Base-by-base conservation (phyloP, 2,888 invertebrate species). In the Iselma pallidipennis region DNA sequence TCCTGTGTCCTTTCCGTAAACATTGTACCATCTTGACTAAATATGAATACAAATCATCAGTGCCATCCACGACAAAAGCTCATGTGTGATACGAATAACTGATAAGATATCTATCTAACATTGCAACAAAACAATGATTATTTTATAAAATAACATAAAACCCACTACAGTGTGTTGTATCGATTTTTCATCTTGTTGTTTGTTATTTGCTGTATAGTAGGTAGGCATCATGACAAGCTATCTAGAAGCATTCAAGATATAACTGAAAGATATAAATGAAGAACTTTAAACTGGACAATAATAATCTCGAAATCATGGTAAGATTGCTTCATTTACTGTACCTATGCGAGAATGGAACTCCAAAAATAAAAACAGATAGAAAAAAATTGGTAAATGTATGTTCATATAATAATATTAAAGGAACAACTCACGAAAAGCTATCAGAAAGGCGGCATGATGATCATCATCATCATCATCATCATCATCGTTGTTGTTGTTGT, bases 401-500 rank as follows among this genome's bases (percentile, higher is more conserved):
- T 54, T 60, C 57, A 49, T 51, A 45, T 48, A 50, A 52, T 48
- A 56, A 59, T 61, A 63, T 59, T 59, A 59, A 59, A 59, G 63
- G 66, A 65, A 72, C 70, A 61, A 65, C 73, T 74, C 74, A 74
- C 74, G 74, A 73, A 63, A 66, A 49, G 59, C 67, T 68, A 71
- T 71, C 72, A 71, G 68, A 75, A 72, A 76, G 74, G 74, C 74
- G 74, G 74, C 75, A 74, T 74, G 74, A 70, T 63, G 64, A 49
- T 55, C 71, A 66, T 67, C 63, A 59, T 52, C 45, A 37, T 37
- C 37, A 49, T 55, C 71, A 66, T 67, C 63, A 59, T 52, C 45
- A 37, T 37, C 37, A 37, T 37, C 37, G 9, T 37, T 7, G 16
- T 37, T 16, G 37, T 37, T 37, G 37, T 37, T 37, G 37, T n/a